Percentiles rank a stretch among this genome's conserved stretches.
phyloP scores from a whole-genome alignment of 2,113 vertebrate genomes.

The Phyllostomus hastatus region DNA sequence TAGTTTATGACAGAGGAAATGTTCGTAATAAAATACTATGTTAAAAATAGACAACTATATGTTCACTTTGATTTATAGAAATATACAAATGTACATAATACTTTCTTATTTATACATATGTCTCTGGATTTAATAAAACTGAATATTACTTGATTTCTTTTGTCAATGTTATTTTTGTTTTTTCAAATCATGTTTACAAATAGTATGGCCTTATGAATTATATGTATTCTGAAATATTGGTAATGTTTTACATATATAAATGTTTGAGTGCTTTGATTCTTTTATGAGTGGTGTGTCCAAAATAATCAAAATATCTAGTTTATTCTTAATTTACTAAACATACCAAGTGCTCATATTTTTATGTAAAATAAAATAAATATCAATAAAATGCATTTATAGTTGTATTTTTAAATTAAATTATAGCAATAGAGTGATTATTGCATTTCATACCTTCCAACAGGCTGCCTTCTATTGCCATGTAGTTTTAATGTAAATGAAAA shows the following conservation, averaged over 20 bases:
- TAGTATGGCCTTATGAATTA: not conserved
- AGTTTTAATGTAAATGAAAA: slow-evolving; percentile 15
- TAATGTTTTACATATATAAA: not conserved
- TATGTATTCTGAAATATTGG: not conserved
- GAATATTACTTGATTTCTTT: not conserved
- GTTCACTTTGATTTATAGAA: too few species aligned
- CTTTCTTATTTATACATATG: too few species aligned
- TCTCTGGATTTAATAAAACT: not conserved
- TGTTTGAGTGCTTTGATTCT: not conserved
- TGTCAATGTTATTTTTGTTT: not conserved
- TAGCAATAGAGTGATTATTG: not conserved
- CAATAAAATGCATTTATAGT: not conserved
- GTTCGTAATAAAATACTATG: too few species aligned
- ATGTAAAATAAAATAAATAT: not conserved
- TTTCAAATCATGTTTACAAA: not conserved
- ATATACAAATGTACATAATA: too few species aligned
- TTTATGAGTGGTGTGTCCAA: not conserved
- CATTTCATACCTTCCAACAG: slow-evolving; percentile 33
- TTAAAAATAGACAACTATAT: too few species aligned
- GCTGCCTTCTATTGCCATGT: slow-evolving; percentile 9
- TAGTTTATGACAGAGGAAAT: too few species aligned
- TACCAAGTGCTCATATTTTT: not conserved
- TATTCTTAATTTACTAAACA: not conserved
- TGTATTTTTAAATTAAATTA: slow-evolving; percentile 44
- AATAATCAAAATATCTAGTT: not conserved